phyloP scores from a whole-genome alignment of 2,797 vertebrate genomes.

The Scolopax rusticola region DNA sequence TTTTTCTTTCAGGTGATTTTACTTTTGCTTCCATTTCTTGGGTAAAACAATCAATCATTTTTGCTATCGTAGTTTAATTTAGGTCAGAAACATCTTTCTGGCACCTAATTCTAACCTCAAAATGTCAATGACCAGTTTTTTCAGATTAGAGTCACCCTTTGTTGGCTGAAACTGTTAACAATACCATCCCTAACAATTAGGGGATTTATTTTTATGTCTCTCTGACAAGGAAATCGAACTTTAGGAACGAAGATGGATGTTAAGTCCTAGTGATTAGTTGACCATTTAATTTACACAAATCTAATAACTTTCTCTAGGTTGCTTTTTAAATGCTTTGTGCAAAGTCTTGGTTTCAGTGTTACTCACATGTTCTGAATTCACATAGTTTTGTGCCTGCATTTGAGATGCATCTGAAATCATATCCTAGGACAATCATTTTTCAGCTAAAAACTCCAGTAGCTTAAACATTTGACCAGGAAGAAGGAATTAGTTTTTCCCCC shows the following conservation, averaged over 20 bases:
- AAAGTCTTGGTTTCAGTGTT: background rate
- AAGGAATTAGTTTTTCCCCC: background rate
- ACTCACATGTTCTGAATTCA: background rate
- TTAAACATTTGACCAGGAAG: background rate
- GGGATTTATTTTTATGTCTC: background rate
- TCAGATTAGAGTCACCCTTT: background rate
- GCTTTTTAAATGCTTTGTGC: background rate
- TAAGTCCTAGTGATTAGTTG: background rate
- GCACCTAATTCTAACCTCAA: constrained; percentile 15
- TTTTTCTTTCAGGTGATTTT: background rate
- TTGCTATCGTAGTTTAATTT: background rate
- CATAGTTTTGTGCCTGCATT: background rate
- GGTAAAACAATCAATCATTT: background rate
- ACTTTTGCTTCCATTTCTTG: background rate
- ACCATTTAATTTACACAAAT: background rate
- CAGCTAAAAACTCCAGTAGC: background rate
- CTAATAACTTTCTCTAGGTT: background rate
- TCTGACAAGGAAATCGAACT: background rate
- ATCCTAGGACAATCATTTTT: background rate
- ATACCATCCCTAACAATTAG: background rate
- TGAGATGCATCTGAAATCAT: background rate
- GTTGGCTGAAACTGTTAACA: background rate
- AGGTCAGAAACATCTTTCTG: background rate
- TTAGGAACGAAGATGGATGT: background rate
- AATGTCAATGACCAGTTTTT: background rate